Evolutionary conservation across 2,113 vertebrate species (phyloP).

Genomic region (Silurus glanis): DNA sequence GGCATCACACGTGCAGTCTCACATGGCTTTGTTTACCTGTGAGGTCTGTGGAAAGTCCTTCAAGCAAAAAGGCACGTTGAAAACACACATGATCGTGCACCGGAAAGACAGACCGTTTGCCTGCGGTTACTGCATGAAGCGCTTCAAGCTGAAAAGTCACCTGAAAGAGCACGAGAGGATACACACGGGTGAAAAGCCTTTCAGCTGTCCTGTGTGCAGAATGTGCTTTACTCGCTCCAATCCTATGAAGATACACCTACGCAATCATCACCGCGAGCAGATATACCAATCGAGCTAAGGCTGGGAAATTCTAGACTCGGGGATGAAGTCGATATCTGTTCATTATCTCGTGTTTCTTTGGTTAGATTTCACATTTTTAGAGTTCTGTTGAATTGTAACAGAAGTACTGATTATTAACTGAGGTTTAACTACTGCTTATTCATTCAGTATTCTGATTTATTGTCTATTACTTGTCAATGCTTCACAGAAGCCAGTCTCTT

Average conservation of each 20-base stretch:
- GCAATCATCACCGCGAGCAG: background rate
- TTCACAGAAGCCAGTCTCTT: background rate
- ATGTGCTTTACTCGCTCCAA: slow-evolving; percentile 40
- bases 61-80: slow-evolving; percentile 23
- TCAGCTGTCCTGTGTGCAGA: slow-evolving; percentile 40
- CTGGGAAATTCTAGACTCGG: background rate
- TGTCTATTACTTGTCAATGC: background rate
- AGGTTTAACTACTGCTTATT: background rate
- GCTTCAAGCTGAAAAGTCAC: slow-evolving; percentile 42
- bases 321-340: background rate
- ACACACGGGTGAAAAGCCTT: slow-evolving; percentile 43
- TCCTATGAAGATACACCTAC: slow-evolving; percentile 40
- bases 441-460: background rate
- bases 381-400: background rate
- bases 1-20: slow-evolving; percentile 9
- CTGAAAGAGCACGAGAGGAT: slow-evolving; percentile 47
- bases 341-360: background rate
- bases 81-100: slow-evolving; percentile 33
- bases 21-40: slow-evolving; percentile 4
- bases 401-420: background rate
- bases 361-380: background rate
- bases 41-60: slow-evolving; percentile 40
- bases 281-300: background rate
- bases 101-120: slow-evolving; percentile 45
- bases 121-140: slow-evolving; percentile 38